Percentiles rank a stretch among this genome's conserved stretches.
Evolutionary conservation across 2,797 vertebrate genomes (phyloP).

Genomic region (Holocentrus rufus): DNA sequence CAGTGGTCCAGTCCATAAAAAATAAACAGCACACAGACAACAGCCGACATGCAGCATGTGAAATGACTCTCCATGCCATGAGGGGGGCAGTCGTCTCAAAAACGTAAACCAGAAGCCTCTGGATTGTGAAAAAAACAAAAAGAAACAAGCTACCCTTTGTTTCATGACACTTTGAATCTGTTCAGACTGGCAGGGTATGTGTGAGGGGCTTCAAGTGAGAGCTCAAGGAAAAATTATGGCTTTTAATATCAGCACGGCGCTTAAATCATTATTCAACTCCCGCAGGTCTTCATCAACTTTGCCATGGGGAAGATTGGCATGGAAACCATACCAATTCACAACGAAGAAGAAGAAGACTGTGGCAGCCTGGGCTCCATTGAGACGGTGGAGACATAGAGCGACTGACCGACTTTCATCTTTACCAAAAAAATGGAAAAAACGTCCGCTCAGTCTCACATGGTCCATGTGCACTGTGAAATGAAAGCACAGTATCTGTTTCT

Average conservation of each 20-base stretch:
- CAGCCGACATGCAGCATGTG: no score
- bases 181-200: no score
- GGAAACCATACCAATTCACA: constrained; percentile 54
- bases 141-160: no score
- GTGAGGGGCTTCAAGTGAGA: background rate
- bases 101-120: no score
- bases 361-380: constrained; percentile 59
- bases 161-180: no score
- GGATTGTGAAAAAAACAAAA: no score
- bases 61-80: no score
- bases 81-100: no score
- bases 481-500: constrained; percentile 9
- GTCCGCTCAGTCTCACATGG: background rate
- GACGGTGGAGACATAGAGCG: constrained; percentile 54
- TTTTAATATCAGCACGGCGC: constrained; percentile 3
- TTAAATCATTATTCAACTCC: constrained; percentile 55
- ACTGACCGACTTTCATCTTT: constrained; percentile 7
- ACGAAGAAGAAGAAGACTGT: constrained; percentile 44
- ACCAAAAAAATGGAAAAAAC: background rate
- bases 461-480: constrained; percentile 24
- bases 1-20: no score
- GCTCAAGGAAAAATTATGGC: background rate
- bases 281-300: constrained; percentile 97
- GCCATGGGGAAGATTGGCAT: constrained; percentile 85
- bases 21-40: no score